Conservation (phyloP, 2,113 vertebrate species). For the Pseudorectes ferrugineus region DNA sequence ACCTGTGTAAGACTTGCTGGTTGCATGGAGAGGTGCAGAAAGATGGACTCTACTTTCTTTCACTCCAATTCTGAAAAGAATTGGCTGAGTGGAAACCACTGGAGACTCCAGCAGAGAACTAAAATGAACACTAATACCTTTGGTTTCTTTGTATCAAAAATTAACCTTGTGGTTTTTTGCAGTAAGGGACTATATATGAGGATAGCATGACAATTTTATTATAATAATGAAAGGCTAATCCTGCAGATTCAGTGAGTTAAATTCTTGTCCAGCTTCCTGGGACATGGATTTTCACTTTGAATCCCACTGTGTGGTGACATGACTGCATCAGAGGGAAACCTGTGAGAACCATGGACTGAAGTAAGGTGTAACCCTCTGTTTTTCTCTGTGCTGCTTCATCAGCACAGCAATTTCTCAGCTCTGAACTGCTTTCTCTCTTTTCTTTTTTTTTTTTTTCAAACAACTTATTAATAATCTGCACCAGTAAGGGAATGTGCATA, state of each 20-base stretch:
- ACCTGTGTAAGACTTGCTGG: fast-evolving
- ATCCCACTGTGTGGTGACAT: fast-evolving
- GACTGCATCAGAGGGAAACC: background rate
- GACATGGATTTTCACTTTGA: background rate
- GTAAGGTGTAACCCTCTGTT: background rate
- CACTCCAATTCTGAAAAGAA: background rate
- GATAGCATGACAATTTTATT: background rate
- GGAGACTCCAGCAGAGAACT: background rate
- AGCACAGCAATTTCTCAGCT: background rate
- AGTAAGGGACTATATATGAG: background rate
- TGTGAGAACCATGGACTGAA: background rate
- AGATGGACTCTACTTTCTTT: background rate
- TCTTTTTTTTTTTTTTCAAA: background rate
- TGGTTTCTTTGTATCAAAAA: background rate
- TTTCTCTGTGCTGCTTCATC: background rate
- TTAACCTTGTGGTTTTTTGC: fast-evolving
- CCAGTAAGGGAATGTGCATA: background rate
- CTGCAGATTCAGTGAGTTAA: background rate
- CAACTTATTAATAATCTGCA: background rate
- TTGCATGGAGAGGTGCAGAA: background rate
- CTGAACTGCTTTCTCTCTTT: background rate
- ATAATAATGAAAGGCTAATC: background rate
- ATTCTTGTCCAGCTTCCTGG: background rate
- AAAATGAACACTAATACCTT: background rate
- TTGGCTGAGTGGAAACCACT: background rate